phyloP scores from a whole-genome alignment of 2,113 vertebrate species.

The Pipa parva region DNA sequence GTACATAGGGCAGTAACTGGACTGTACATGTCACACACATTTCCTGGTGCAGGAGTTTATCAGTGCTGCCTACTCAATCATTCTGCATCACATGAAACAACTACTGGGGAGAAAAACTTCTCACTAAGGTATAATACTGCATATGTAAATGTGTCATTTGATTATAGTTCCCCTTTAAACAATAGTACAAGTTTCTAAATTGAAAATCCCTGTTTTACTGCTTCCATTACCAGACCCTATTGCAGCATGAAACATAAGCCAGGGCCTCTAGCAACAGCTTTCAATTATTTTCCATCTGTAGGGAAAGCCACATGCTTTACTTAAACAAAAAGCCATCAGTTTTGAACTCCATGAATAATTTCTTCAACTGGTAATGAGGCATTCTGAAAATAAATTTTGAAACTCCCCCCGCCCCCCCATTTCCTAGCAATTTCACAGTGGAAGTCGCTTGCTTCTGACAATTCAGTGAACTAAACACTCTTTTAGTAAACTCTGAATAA shows the following conservation, averaged over 20 bases:
- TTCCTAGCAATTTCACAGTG: constrained; percentile 46
- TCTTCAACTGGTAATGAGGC: constrained; percentile 21
- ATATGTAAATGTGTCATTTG: too few species aligned
- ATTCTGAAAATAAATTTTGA: constrained; percentile 39
- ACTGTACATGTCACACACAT: too few species aligned
- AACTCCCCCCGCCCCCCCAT: neutral
- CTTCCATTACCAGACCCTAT: constrained; percentile 18
- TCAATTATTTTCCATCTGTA: constrained; percentile 17
- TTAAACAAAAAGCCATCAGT: constrained; percentile 38
- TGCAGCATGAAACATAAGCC: constrained; percentile 17
- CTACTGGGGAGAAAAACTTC: too few species aligned
- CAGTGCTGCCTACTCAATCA: too few species aligned
- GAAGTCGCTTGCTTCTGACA: constrained; percentile 32
- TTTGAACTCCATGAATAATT: constrained; percentile 5
- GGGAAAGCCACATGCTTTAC: constrained; percentile 25
- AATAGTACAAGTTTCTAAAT: neutral
- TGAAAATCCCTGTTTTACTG: constrained; percentile 12
- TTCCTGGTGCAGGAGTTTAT: too few species aligned
- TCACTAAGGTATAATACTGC: too few species aligned
- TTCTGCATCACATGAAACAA: too few species aligned
- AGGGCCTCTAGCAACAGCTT: neutral
- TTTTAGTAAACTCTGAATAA: constrained; percentile 50
- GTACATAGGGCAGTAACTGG: too few species aligned
- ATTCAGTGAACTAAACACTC: constrained; percentile 20
- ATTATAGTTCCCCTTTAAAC: too few species aligned